phyloP scores from a whole-genome alignment of 2,113 vertebrate genomes.

The Paradoxurus hermaphroditus region DNA sequence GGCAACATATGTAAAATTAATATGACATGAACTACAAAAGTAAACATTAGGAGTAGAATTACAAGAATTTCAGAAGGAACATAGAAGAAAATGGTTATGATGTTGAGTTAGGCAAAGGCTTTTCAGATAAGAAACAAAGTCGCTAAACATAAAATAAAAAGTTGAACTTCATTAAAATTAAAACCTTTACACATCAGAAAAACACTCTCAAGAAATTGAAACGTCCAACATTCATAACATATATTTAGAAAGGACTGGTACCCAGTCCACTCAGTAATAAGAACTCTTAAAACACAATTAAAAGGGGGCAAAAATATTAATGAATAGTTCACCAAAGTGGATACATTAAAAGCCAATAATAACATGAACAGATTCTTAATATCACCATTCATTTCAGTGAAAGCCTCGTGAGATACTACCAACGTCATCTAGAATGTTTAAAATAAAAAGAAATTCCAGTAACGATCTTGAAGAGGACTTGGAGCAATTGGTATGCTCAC shows the following conservation, averaged over 20 bases:
- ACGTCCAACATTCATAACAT: not conserved
- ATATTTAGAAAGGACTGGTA: not conserved
- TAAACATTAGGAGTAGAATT: not conserved
- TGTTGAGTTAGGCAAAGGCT: accelerated
- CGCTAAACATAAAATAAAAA: not conserved
- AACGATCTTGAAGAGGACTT: not conserved
- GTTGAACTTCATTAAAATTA: too few relatives aligned
- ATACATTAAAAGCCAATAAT: not conserved
- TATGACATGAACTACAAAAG: not conserved
- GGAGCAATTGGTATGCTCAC: not conserved
- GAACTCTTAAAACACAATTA: not conserved
- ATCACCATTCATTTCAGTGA: not conserved
- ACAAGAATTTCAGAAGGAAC: not conserved
- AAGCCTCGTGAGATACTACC: not conserved
- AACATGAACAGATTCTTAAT: not conserved
- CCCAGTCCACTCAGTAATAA: not conserved
- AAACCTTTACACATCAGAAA: not conserved
- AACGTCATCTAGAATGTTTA: not conserved
- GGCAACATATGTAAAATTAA: not conserved
- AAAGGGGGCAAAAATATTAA: not conserved
- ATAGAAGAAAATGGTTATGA: not conserved
- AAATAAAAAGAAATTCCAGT: not conserved
- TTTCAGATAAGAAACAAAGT: not conserved
- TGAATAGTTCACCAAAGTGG: not conserved
- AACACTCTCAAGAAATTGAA: not conserved